These are phyloP conservation scores for Drosophila subsilvestris DNA, from an alignment of 2,888 invertebrate genomes.

Conservation along the genomic window DNA sequence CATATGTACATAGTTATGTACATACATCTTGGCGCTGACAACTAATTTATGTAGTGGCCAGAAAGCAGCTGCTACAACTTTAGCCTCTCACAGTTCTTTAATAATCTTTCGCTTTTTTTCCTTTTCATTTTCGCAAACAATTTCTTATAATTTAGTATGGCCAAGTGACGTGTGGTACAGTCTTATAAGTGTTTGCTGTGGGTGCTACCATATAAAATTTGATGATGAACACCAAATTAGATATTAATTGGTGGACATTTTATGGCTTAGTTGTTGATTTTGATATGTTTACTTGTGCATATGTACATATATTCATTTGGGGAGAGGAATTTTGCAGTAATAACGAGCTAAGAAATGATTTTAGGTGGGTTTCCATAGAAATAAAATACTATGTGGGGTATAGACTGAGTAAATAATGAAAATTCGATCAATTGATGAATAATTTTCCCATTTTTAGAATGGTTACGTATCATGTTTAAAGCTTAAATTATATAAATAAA, in stretches of 20 bases:
- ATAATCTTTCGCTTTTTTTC: slow-evolving; percentile 41
- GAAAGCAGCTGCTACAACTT: slow-evolving; percentile 63
- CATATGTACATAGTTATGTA: slow-evolving; percentile 39
- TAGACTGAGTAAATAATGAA: too few relatives aligned
- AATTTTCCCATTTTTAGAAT: not conserved
- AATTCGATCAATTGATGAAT: too few relatives aligned
- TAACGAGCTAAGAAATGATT: not conserved
- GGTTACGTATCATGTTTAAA: not conserved
- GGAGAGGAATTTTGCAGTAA: not conserved
- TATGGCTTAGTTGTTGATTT: not conserved
- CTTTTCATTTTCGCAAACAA: slow-evolving; percentile 60
- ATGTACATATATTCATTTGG: not conserved
- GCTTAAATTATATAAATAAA: too few relatives aligned
- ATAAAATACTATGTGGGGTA: too few relatives aligned
- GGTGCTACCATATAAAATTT: slow-evolving; percentile 6
- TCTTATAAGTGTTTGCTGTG: slow-evolving; percentile 3
- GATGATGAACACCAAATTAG: slow-evolving; percentile 12
- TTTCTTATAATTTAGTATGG: slow-evolving; percentile 67
- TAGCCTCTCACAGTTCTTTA: slow-evolving; percentile 56
- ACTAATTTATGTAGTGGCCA: slow-evolving; percentile 82
- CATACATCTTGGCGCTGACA: slow-evolving; percentile 72
- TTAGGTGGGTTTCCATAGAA: not conserved
- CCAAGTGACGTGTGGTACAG: slow-evolving; percentile 15
- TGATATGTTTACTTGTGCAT: not conserved
- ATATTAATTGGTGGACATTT: slow-evolving; percentile 23